Evolutionary conservation across 2,113 vertebrate genomes (phyloP), one percentile per base, ranked within the genome.

Genomic region (Pleuronectes platessa): DNA sequence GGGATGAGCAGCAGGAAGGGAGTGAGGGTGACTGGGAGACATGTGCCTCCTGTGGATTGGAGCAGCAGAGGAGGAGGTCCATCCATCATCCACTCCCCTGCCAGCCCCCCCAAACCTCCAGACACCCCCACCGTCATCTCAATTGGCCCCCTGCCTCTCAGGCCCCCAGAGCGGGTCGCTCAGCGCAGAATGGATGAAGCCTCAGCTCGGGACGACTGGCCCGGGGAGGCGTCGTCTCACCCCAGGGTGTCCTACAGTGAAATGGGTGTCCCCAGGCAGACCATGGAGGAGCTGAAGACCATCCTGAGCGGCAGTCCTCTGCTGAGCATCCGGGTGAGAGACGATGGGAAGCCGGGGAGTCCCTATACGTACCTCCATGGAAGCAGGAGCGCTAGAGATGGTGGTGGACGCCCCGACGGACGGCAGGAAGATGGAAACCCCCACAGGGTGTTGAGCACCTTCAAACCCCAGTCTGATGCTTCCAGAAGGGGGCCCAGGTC

Each of bases 241-340:
- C 64, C 21, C 42, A 60, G 64, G 31, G 54, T 24, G 5, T 61
- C 86, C 31, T 74, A 58, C 58, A 37, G 49, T 10, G 84, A 91
- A 31, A 60, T 71, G 27, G 90, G 63, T 1, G 55, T 94, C 71
- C 89, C 95, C 18, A 94, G 92, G 68, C 89, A 78, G 86, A 96
- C 94, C 42, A 68, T 96, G 59, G 91, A 95, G 56, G 95, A 96
- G 74, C 40, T 96, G 62, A 96, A 94, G 91, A 93, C 79, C 49
- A 76, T 95, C n/a, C 81, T 96, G 37, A 92, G 76, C 37, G 93
- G 94, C 20, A 90, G 88, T 15, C 79, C 90, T n/a, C 54, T 92
- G n/a, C 68, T 92, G 61, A 77, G 53, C 72, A 53, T 74, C 18
- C 79, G 68, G 21, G 88, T 73, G 1, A 89, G 5, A 62, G 85